These are phyloP conservation scores for Chirona hameri DNA, from an alignment of 2,888 invertebrate genomes.

Conservation along the genomic window DNA sequence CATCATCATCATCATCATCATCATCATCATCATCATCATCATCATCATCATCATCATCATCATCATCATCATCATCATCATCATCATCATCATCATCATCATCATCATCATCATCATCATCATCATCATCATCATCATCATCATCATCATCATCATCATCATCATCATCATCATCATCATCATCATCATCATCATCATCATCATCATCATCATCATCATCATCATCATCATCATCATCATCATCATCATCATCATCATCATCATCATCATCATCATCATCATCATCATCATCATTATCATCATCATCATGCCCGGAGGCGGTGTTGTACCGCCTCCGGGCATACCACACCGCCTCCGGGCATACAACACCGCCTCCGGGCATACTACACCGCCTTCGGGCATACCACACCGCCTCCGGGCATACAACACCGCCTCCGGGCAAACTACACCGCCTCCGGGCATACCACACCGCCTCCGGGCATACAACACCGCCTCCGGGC, in stretches of 20 bases:
- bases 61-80: slow-evolving; percentile 22
- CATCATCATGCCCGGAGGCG: not conserved
- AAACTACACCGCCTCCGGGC: too few relatives aligned
- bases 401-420: too few relatives aligned
- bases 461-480: too few relatives aligned
- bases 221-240: slow-evolving; percentile 22
- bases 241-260: slow-evolving; percentile 22
- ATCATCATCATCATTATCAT: slow-evolving; percentile 22
- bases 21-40: slow-evolving; percentile 22
- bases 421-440: too few relatives aligned
- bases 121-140: too few relatives aligned
- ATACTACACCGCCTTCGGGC: too few relatives aligned
- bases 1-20: slow-evolving; percentile 22
- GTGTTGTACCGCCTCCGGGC: too few relatives aligned
- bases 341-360: too few relatives aligned
- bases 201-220: slow-evolving; percentile 22
- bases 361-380: too few relatives aligned
- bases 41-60: slow-evolving; percentile 22
- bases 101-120: slow-evolving; percentile 22
- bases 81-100: slow-evolving; percentile 22
- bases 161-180: slow-evolving; percentile 22
- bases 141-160: too few relatives aligned
- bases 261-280: slow-evolving; percentile 22
- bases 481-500: too few relatives aligned
- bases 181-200: slow-evolving; percentile 22